Percentiles rank a stretch among this genome's conserved stretches.
These are phyloP conservation scores for Erebia epiphron DNA, from an alignment of 2,888 invertebrate genomes.

Conservation along the genomic window DNA sequence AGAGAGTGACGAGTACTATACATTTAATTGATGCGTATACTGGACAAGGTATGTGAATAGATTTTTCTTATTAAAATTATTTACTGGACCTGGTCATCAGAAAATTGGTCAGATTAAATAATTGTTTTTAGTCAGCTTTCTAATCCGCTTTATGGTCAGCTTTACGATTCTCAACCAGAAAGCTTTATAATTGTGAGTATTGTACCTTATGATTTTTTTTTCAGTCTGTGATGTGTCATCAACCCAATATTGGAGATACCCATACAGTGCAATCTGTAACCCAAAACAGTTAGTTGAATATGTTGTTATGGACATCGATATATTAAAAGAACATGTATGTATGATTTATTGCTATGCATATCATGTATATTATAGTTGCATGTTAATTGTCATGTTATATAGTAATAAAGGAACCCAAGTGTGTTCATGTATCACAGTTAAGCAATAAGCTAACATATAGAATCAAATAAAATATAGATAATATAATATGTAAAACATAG, in stretches of 20 bases:
- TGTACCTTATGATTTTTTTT: constrained; percentile 36
- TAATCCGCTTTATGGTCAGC: background rate
- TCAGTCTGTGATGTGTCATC: constrained; percentile 93
- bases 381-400: no score
- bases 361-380: background rate
- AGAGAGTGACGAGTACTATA: constrained; percentile 93
- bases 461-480: no score
- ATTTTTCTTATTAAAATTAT: background rate
- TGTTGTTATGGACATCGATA: constrained; percentile 96
- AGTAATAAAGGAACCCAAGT: no score
- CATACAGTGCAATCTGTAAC: constrained; percentile 94
- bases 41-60: constrained; percentile 86
- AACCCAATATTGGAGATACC: constrained; percentile 92
- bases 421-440: no score
- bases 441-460: no score
- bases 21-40: constrained; percentile 96
- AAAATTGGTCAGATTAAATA: background rate
- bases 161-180: background rate
- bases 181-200: no score
- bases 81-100: no score
- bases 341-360: background rate
- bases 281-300: constrained; percentile 96
- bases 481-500: no score
- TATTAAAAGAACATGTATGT: constrained; percentile 84
- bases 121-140: background rate